Evolutionary conservation across 2,888 invertebrate species (phyloP).

Genomic region (Ormyrus thymus): DNA sequence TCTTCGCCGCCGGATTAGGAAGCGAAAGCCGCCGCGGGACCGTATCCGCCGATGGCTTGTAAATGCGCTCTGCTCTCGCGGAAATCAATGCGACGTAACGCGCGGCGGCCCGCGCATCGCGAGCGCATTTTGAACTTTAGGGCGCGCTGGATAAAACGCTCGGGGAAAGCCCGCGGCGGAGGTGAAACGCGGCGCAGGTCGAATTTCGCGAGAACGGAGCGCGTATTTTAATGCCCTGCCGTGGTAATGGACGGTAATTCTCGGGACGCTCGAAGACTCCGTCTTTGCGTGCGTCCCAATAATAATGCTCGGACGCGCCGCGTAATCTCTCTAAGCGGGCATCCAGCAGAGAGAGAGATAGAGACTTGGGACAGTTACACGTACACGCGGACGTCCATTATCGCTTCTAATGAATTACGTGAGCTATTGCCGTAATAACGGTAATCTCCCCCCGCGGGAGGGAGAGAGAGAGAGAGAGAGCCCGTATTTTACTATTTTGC

Average conservation of each 20-base stretch:
- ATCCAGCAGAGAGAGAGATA: neutral
- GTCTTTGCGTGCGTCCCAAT: too few species aligned
- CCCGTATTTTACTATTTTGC: too few species aligned
- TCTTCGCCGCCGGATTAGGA: slow-evolving; percentile 2
- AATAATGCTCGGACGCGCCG: too few species aligned
- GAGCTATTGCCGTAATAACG: slow-evolving; percentile 35
- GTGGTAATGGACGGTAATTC: too few species aligned
- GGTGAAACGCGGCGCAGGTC: neutral
- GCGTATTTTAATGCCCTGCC: too few species aligned
- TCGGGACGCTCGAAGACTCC: too few species aligned
- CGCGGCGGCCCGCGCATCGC: neutral
- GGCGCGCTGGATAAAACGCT: neutral
- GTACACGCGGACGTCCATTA: slow-evolving; percentile 6
- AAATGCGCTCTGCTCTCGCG: neutral
- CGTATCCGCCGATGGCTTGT: neutral
- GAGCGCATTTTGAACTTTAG: neutral
- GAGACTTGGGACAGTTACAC: neutral
- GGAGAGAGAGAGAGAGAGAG: too few species aligned
- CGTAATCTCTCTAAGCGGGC: too few species aligned
- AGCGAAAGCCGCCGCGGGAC: neutral
- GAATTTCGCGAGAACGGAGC: neutral
- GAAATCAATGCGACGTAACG: neutral
- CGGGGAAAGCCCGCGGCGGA: neutral
- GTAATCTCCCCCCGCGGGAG: neutral
- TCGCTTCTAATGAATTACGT: slow-evolving; percentile 23